A percentile compares a stretch with the other conserved stretches of the same genome.
These are phyloP conservation scores for Poecilia velifera DNA, from an alignment of 2,797 vertebrate genomes.

Conservation along the genomic window DNA sequence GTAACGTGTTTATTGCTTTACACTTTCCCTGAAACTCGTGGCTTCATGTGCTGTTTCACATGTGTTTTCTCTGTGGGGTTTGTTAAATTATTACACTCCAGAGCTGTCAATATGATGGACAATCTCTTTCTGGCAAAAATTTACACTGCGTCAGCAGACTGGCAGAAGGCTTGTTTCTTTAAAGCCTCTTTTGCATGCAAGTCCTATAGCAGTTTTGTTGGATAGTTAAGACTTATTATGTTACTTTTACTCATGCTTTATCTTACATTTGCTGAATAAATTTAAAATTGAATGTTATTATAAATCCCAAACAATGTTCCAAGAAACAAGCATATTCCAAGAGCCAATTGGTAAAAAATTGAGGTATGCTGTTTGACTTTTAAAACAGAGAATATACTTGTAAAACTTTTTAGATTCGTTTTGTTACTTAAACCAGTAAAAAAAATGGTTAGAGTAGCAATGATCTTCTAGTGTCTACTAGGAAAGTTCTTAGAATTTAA, in stretches of 20 bases:
- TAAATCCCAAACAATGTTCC: background rate
- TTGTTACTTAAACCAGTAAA: no score
- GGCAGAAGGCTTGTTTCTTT: conserved; percentile 24
- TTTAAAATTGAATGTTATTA: background rate
- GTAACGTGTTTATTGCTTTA: background rate
- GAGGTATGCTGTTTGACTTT: background rate
- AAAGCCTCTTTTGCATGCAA: background rate
- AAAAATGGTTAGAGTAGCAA: no score
- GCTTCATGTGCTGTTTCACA: conserved; percentile 37
- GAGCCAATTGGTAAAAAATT: background rate
- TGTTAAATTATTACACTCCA: conserved; percentile 58
- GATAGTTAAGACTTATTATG: background rate
- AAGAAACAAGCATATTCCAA: background rate
- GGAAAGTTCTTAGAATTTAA: no score
- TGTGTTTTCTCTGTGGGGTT: conserved; percentile 56
- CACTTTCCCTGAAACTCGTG: conserved; percentile 25
- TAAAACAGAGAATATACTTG: no score
- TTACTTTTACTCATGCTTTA: background rate
- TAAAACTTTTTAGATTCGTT: no score
- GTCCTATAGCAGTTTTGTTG: background rate
- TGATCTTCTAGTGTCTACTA: no score
- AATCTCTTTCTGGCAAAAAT: conserved; percentile 41
- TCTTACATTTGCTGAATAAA: background rate
- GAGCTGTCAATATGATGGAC: conserved; percentile 51
- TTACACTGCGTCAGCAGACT: conserved; percentile 55